phyloP scores from a whole-genome alignment of 2,797 vertebrate species.

The Melanitta fusca region DNA sequence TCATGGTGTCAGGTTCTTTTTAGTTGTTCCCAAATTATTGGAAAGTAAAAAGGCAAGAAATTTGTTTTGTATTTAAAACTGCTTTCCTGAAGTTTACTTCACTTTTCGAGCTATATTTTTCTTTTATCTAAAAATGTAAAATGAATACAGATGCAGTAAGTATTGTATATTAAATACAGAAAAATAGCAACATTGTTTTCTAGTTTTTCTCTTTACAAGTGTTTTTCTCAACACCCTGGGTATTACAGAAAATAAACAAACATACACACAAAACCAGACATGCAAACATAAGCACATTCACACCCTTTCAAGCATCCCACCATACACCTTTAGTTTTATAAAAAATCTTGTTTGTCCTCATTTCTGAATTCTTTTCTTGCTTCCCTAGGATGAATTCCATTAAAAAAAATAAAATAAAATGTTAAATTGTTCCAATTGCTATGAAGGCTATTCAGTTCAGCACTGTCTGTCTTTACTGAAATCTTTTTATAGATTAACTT shows the following conservation, averaged over 20 bases:
- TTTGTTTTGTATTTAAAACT: constrained; percentile 73
- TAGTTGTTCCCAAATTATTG: constrained; percentile 63
- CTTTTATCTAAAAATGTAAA: constrained; percentile 69
- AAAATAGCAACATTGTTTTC: constrained; percentile 41
- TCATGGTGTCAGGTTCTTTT: constrained; percentile 65
- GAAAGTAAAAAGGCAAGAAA: constrained; percentile 62
- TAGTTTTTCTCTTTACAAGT: constrained; percentile 31
- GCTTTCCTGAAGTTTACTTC: constrained; percentile 60
- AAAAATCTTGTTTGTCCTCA: not conserved
- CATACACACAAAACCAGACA: not conserved
- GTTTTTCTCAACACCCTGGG: not conserved
- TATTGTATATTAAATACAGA: constrained; percentile 66
- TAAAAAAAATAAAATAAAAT: too few relatives aligned
- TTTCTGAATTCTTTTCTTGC: not conserved
- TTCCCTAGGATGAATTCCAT: not conserved
- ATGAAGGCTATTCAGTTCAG: not conserved
- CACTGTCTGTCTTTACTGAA: not conserved
- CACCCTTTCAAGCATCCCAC: not conserved
- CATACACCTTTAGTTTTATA: not conserved
- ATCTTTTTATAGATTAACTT: not conserved
- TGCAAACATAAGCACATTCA: not conserved
- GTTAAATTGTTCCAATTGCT: not conserved
- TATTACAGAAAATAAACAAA: not conserved
- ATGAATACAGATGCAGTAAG: constrained; percentile 63
- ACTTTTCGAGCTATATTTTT: constrained; percentile 44